Base-by-base conservation (phyloP, 2,797 vertebrate genomes). In the Pipistrellus pygmaeus region DNA sequence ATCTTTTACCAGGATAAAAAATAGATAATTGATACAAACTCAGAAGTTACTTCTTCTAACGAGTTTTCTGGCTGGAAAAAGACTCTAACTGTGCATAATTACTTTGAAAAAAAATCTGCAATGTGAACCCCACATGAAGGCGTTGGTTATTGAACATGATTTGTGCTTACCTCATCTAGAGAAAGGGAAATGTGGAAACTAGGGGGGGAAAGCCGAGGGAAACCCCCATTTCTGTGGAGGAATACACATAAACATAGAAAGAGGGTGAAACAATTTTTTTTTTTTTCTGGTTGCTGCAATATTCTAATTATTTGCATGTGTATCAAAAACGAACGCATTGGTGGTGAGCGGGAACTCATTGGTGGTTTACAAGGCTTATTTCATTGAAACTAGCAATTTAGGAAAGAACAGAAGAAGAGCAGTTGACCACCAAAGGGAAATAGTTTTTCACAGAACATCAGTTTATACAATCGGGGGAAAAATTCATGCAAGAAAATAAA, bases 11-110 rank as follows among this genome's bases (percentile, higher is more conserved):
- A 10, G 81, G 48, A 51, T 82, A 51, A 75, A 85, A 85, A 85
- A 91, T 66, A 80, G 30, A 81, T 88, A 48, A 81, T 53, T 73
- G 53, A 78, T 93, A 71, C 81, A 95, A 81, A 77, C 60, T 78
- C 14, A 84, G 48, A 82, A 89, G 64, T 60, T 72, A 90, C 69
- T 94, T 83, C 41, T 82, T 92, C 41, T 66, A 46, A 44, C 12
- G 82, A 35, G 51, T 73, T 91, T 92, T 83, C 71, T 92, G 38
- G 3, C 75, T 66, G 66, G 66, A 48, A 53, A 93, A 62, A 35
- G 21, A 76, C 20, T 60, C 0, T 80, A 46, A 25, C 30, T 66
- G 3, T 53, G 7, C 71, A 25, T 27, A 72, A 2, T 83, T 82
- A 72, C 9, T 64, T 89, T 89, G 1, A 35, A 82, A 72, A 77